Evolutionary conservation across 2,113 vertebrate species (phyloP), one percentile per base, ranked within the genome.

Genomic region (Phylloscopus whistleri): DNA sequence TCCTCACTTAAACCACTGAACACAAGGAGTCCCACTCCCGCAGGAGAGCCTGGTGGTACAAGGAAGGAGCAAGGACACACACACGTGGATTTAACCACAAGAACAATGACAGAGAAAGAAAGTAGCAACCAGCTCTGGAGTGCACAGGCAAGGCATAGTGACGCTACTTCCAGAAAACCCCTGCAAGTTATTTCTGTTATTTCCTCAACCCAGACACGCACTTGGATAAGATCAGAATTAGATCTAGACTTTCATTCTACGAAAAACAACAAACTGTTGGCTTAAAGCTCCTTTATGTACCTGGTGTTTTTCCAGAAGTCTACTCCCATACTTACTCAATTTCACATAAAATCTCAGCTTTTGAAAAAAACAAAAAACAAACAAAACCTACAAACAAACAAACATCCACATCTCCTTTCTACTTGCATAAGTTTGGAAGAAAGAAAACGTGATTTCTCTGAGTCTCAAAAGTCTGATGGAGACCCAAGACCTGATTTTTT

Each of bases 41-140:
- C 74, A 55, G 26, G 6, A 7, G n/a, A 26, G 23, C 44, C 52
- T 46, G 81, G 39, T 3, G 31, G 21, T 7, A 41, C 35, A 35
- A 30, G 30, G 77, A 92, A 77, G 59, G 12, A 90, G 44, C 30
- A 64, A 52, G 1, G 1, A 72, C 5, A 7, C 20, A 31, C 17
- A 17, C 9, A 44, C 24, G 12, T 1, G 48, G 86, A 84, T 35
- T 89, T 43, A 72, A 30, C 7, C 60, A 41, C 0, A 12, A 75
- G 91, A 94, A 95, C 89, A 94, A 89, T 43, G 80, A 94, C 66
- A 88, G n/a, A 87, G 81, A 93, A 89, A 89, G 64, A 84, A 92
- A 92, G 68, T 49, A 89, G 51, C 44, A 78, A 18, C 27, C 13
- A 39, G n/a, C 46, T 56, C 41, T 4, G 26, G 51, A 84, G 64